Evolutionary conservation across 1,140 invertebrate genomes (phyloP), one percentile per base, ranked within the genome.

Genomic region (Sipha flava): DNA sequence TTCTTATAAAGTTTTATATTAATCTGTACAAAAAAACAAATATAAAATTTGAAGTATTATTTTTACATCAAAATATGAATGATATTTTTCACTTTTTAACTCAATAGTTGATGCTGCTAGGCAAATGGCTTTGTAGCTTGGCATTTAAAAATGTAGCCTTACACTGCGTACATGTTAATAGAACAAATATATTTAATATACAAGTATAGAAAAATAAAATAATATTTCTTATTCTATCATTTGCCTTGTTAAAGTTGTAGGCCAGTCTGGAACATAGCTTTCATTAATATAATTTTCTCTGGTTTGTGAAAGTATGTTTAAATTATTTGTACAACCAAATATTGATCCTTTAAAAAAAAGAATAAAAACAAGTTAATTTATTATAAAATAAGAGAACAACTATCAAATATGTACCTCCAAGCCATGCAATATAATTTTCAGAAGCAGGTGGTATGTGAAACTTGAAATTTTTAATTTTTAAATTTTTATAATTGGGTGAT

Each of bases 361-460:
- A 21, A 12, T 29, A 49, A 70, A 47, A 1, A 64, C 18, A 1
- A 37, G 40, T 34, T 64, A 6, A 23, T 23, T 7, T 21, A 52
- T 7, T 52, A 52, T 23, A 40, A 43, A 26, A 16, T n/a, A 66
- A 2, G 5, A 40, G 10, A 40, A 4, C 23, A 52, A 52, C 7
- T 23, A 23, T 18, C 23, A 66, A 47, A 37, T 14, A 62, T 70
- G 84, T 86, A 91, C 90, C 92, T 84, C 94, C 94, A 14, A 95
- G 85, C 95, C 95, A 96, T 34, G 91, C 89, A 7, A 91, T 90
- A 84, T 92, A 96, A 87, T 97, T 97, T 72, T 92, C 90, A 84
- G 94, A 93, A 52, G 90, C 90, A 7, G 94, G 94, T 26, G 91
- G 86, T 16, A 87, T 87, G 83, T 95, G 94, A 83, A 95, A 93